These are phyloP conservation scores for Microcebus lehilahytsara DNA, from an alignment of 2,113 vertebrate species.

Conservation along the genomic window DNA sequence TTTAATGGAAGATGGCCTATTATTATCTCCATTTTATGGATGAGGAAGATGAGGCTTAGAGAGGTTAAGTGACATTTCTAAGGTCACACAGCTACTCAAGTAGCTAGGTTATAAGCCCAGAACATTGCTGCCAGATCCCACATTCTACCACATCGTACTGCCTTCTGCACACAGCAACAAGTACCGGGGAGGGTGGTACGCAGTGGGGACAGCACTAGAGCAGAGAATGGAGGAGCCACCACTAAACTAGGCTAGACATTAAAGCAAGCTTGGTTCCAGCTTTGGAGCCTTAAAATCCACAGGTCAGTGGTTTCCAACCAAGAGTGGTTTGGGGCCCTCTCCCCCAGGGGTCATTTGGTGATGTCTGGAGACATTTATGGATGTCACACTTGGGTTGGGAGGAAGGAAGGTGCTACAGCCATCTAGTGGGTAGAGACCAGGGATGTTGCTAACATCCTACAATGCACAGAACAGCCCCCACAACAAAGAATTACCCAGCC, in stretches of 20 bases:
- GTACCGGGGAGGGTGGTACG: background rate
- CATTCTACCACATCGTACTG: background rate
- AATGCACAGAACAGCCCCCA: background rate
- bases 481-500: background rate
- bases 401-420: background rate
- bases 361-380: background rate
- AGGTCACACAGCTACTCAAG: background rate
- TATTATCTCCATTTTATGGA: background rate
- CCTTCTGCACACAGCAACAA: background rate
- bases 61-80: background rate
- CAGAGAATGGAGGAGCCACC: background rate
- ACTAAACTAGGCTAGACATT: background rate
- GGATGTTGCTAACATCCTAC: background rate
- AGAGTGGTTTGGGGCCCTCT: background rate
- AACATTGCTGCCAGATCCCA: background rate
- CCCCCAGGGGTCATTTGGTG: background rate
- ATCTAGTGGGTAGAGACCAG: background rate
- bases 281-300: background rate
- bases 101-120: background rate
- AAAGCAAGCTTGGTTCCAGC: background rate
- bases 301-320: background rate
- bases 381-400: background rate
- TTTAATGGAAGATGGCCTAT: background rate
- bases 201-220: background rate
- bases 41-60: conserved; percentile 2